Base-by-base conservation (phyloP, 1,140 invertebrate genomes). In the Procambarus clarkii region DNA sequence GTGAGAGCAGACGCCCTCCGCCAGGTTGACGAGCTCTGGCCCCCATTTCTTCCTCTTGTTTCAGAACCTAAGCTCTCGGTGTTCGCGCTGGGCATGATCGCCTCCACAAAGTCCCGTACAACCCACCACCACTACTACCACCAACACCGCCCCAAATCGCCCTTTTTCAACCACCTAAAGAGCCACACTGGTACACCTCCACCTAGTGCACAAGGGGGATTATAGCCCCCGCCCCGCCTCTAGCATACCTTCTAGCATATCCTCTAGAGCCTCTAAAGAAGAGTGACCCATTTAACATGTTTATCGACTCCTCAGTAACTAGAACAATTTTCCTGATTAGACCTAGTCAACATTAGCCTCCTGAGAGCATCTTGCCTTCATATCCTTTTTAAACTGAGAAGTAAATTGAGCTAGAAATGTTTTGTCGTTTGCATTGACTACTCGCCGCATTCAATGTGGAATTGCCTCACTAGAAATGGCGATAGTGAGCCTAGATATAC, bases 131-230 rank as follows among this genome's bases (percentile, higher is more conserved):
- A 86, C 89, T 85, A 85, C 89, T 85, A 85, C 89, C 89, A 91
- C 77, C 82, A 85, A 74, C 89, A 91, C 89, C 89, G 89, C 86
- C 89, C 89, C 89, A 91, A 91, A 91, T 91, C 89, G 89, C 89
- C 89, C 82, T 83, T 91, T 91, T 91, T 86, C 89, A 91, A 91
- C 89, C 89, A 91, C 89, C 89, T 91, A 91, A 91, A 91, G 89
- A 91, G 89, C 83, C 89, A 91, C 83, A 91, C 89, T 91, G 89
- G 89, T 91, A 91, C 79, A 54, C 85, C 87, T 82, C 48, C 79
- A 64, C 87, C 87, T 76, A 64, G 87, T 89, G 87, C 87, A 89
- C 87, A 76, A 7, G 45, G 77, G 85, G 54, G 54, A 2, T 74
- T 21, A 74, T 4, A 34, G 48, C 76, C 45, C 71, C 58, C 76